Percentiles rank a stretch among this genome's conserved stretches.
These are phyloP conservation scores for Hippoglossus hippoglossus DNA, from an alignment of 2,797 vertebrate genomes.

Conservation along the genomic window DNA sequence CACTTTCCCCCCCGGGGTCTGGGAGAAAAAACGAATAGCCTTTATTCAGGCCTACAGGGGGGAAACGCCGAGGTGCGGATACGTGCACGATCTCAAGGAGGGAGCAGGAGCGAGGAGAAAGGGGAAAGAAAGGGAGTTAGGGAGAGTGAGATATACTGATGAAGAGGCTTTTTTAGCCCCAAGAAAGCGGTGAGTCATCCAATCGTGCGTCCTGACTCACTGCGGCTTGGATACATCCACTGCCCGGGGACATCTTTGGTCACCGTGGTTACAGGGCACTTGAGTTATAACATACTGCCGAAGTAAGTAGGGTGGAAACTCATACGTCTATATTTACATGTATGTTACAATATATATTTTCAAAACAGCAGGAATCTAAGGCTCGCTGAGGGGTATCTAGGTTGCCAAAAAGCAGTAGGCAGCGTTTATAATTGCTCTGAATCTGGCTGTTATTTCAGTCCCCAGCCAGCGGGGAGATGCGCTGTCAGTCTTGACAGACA, in stretches of 20 bases:
- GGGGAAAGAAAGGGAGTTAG: constrained; percentile 15
- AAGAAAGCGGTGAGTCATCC: constrained; percentile 71
- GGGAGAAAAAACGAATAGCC: constrained; percentile 36
- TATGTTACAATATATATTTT: constrained; percentile 20
- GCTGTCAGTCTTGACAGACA: constrained; percentile 70
- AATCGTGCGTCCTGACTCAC: constrained; percentile 72
- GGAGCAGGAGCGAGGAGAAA: not conserved
- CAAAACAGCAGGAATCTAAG: constrained; percentile 4
- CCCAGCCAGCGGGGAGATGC: constrained; percentile 47
- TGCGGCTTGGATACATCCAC: constrained; percentile 51
- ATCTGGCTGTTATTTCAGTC: constrained; percentile 67
- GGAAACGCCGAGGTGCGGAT: constrained; percentile 43
- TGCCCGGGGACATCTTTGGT: constrained; percentile 54
- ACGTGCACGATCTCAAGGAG: constrained; percentile 44
- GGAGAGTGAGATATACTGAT: constrained; percentile 63
- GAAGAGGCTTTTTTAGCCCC: constrained; percentile 68
- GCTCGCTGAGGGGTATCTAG: constrained; percentile 26
- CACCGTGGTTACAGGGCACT: constrained; percentile 63
- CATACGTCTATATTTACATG: constrained; percentile 54
- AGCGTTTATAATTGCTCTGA: constrained; percentile 64
- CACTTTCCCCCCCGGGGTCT: constrained; percentile 26
- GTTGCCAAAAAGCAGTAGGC: constrained; percentile 54
- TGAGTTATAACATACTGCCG: constrained; percentile 10
- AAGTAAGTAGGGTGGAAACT: constrained; percentile 57
- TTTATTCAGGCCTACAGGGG: constrained; percentile 61